Percentiles rank a stretch among this genome's conserved stretches.
Evolutionary conservation across 2,113 vertebrate species (phyloP).

Genomic region (Amia ocellicauda): DNA sequence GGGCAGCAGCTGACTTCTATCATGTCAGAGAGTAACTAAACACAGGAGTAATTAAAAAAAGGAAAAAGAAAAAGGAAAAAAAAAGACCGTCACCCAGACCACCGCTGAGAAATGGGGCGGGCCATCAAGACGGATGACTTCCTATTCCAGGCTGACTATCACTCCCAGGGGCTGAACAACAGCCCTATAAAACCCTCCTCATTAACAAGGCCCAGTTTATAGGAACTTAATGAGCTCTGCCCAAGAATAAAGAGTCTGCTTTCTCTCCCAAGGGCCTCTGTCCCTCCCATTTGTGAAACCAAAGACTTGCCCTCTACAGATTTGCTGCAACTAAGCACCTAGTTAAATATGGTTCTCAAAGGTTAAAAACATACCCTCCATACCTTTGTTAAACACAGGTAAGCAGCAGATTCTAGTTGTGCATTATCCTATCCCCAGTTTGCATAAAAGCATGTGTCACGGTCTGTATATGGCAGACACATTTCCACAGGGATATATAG

Average conservation of each 20-base stretch:
- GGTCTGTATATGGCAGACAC: background rate
- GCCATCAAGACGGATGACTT: conserved; percentile 94
- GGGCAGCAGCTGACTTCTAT: conserved; percentile 83
- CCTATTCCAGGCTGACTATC: conserved; percentile 77
- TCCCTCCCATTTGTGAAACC: conserved; percentile 25
- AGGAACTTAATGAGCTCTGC: conserved; percentile 66
- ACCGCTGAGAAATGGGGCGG: conserved; percentile 80
- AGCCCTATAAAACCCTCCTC: conserved; percentile 63
- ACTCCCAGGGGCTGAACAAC: conserved; percentile 49
- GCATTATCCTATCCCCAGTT: background rate
- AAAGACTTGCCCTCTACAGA: too few relatives aligned
- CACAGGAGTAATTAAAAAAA: conserved; percentile 65
- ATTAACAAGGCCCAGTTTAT: conserved; percentile 64
- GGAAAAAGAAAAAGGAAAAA: conserved; percentile 11
- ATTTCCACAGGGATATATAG: background rate
- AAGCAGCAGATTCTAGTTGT: background rate
- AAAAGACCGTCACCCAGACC: conserved; percentile 75
- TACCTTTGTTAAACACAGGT: background rate
- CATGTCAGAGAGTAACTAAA: conserved; percentile 79
- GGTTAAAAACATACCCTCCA: background rate
- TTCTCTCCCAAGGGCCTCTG: conserved; percentile 42
- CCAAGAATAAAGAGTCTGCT: conserved; percentile 47
- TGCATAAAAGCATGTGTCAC: conserved; percentile 11
- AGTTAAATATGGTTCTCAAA: too few relatives aligned
- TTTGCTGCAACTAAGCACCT: too few relatives aligned